Conservation (phyloP, 2,113 vertebrate genomes). For the Alexandromys fortis region DNA sequence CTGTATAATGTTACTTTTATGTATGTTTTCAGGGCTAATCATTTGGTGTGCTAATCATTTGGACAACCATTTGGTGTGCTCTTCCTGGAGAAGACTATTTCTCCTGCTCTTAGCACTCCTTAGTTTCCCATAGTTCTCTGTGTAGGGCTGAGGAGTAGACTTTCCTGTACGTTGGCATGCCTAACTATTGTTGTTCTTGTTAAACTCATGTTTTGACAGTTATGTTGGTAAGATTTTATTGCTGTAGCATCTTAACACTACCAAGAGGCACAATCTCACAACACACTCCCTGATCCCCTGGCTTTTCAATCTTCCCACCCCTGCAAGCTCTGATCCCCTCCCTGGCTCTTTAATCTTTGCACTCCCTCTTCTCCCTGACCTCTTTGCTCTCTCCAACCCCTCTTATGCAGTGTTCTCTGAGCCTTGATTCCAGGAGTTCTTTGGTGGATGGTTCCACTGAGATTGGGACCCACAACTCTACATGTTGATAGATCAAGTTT, state of each 20-base stretch:
- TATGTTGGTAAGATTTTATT: not conserved
- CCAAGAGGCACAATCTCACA: not conserved
- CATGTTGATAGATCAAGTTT: not conserved
- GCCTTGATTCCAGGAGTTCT: not conserved
- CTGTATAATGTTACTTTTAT: not conserved
- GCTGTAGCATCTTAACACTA: not conserved
- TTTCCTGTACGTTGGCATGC: not conserved
- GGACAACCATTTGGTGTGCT: not conserved
- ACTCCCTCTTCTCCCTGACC: not conserved
- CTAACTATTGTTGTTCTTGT: not conserved
- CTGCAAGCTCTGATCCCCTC: not conserved
- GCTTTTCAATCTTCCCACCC: not conserved
- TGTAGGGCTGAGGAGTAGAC: not conserved
- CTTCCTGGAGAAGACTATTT: not conserved
- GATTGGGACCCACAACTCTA: not conserved
- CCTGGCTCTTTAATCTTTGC: not conserved
- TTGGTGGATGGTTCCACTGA: not conserved
- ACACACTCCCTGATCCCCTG: not conserved
- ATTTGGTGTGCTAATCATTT: not conserved
- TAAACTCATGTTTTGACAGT: not conserved
- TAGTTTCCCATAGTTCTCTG: not conserved
- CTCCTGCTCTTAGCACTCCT: not conserved
- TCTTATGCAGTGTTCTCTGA: not conserved
- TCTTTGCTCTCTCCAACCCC: not conserved
- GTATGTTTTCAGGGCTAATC: not conserved